These are phyloP conservation scores for Drosophila ercepeae DNA, from an alignment of 1,140 invertebrate genomes.

Conservation along the genomic window DNA sequence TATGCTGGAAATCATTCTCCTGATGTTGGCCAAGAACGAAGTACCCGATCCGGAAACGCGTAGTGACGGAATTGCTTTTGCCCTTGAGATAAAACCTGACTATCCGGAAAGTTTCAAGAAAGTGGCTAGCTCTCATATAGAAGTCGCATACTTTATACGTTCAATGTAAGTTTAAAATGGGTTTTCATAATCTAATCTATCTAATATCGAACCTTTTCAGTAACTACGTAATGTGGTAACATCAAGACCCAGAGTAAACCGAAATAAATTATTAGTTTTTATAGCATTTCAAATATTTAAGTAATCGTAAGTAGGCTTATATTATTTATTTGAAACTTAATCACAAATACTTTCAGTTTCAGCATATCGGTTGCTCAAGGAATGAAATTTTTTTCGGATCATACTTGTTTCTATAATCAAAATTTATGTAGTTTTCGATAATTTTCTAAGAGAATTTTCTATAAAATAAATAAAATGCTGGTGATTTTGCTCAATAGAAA, in stretches of 20 bases:
- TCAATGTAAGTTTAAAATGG: neutral
- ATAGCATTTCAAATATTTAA: too few species aligned
- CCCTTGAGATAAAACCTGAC: neutral
- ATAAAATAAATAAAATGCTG: neutral
- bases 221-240: neutral
- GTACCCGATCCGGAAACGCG: neutral
- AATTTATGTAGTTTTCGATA: neutral
- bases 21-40: neutral
- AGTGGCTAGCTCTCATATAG: neutral
- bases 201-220: neutral
- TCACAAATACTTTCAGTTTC: too few species aligned
- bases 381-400: too few species aligned
- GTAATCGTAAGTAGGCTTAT: too few species aligned
- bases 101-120: neutral
- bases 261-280: too few species aligned
- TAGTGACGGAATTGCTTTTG: neutral
- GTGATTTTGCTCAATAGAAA: too few species aligned
- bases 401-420: neutral
- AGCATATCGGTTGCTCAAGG: too few species aligned
- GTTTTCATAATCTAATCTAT: neutral
- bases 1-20: neutral
- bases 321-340: too few species aligned
- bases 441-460: neutral
- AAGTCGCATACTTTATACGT: neutral
- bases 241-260: too few species aligned